Evolutionary conservation across 2,113 vertebrate species (phyloP).

Genomic region (Lycaon pictus): DNA sequence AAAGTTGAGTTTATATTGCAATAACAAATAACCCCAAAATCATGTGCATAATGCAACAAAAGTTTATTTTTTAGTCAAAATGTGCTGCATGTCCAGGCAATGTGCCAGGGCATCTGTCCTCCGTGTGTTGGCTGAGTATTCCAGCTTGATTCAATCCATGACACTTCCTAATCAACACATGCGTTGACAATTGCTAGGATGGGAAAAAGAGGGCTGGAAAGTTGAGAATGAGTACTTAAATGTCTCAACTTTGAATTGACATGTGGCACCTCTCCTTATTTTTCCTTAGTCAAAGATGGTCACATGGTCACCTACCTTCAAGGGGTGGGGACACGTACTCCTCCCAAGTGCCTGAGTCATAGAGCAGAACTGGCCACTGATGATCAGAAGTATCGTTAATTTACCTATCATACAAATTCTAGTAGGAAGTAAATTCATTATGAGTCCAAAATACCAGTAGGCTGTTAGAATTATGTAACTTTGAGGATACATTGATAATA

Average conservation of each 20-base stretch:
- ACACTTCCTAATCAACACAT: neutral
- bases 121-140: neutral
- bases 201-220: neutral
- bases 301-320: neutral
- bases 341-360: neutral
- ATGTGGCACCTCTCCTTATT: neutral
- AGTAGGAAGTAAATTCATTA: neutral
- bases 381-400: neutral
- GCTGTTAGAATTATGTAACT: neutral
- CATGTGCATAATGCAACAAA: neutral
- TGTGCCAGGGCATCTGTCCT: constrained; percentile 10
- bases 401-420: neutral
- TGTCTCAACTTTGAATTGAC: neutral
- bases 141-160: neutral
- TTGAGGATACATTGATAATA: neutral
- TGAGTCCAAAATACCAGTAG: neutral
- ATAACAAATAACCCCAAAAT: neutral
- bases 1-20: constrained; percentile 7
- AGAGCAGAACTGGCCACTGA: neutral
- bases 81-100: neutral
- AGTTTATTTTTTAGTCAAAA: constrained; percentile 33
- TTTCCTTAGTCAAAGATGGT: neutral
- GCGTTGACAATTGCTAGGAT: neutral
- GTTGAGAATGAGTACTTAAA: neutral
- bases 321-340: neutral